These are phyloP conservation scores for Mastomys natalensis DNA, from an alignment of 2,113 vertebrate genomes.

Conservation along the genomic window DNA sequence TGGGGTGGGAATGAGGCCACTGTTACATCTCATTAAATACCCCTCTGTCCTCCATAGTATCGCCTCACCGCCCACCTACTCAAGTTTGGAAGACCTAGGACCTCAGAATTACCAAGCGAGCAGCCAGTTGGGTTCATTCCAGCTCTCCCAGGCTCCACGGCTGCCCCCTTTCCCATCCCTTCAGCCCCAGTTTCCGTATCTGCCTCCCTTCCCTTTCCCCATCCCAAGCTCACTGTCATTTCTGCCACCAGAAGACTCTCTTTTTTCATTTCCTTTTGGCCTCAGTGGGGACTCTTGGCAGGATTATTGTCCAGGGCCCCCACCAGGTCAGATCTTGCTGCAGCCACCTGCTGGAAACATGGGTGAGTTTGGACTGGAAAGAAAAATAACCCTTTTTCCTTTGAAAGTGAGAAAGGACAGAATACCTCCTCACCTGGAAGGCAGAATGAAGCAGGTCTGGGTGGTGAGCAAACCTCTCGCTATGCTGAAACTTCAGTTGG, in stretches of 20 bases:
- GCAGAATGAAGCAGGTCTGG: not conserved
- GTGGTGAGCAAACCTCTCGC: rapidly evolving
- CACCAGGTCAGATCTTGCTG: slow-evolving; percentile 82
- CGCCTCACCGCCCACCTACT: slow-evolving; percentile 74
- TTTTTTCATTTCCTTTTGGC: slow-evolving; percentile 82
- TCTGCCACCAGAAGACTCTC: slow-evolving; percentile 84
- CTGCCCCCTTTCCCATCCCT: slow-evolving; percentile 81
- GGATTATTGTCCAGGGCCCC: slow-evolving; percentile 84
- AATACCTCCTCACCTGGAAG: slow-evolving; percentile 30
- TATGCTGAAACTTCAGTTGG: not conserved
- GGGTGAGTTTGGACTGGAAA: slow-evolving; percentile 78
- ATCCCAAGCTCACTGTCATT: slow-evolving; percentile 85
- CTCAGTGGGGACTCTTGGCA: slow-evolving; percentile 79
- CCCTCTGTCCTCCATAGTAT: slow-evolving; percentile 68
- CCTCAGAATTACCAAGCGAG: slow-evolving; percentile 83
- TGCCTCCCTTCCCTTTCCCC: slow-evolving; percentile 79
- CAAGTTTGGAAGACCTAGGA: slow-evolving; percentile 86
- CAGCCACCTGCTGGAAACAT: slow-evolving; percentile 83
- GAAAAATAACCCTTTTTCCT: slow-evolving; percentile 63
- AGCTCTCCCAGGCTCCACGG: slow-evolving; percentile 79
- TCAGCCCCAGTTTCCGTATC: slow-evolving; percentile 82
- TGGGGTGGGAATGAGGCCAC: rapidly evolving
- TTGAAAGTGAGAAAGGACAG: slow-evolving; percentile 26
- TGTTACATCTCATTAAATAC: not conserved
- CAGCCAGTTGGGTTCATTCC: slow-evolving; percentile 82